Percentiles rank a stretch among this genome's conserved stretches.
phyloP scores from a whole-genome alignment of 1,140 invertebrate genomes.

The Lasioglossum albipes region DNA sequence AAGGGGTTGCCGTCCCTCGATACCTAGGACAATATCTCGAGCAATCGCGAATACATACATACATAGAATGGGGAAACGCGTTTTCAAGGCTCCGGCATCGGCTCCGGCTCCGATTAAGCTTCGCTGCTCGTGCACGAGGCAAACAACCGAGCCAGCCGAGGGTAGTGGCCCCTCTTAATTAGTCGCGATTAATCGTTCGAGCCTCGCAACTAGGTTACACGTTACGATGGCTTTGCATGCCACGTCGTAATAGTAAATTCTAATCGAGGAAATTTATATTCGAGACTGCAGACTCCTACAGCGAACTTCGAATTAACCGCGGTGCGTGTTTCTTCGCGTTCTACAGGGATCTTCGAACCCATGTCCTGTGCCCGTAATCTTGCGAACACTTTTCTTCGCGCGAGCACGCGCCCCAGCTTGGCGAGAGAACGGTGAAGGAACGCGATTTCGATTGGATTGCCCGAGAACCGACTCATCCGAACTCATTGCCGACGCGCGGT shows the following conservation, averaged over 20 bases:
- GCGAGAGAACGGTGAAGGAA: no score
- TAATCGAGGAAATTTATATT: conserved; percentile 49
- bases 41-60: conserved; percentile 50
- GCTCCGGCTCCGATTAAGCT: conserved; percentile 48
- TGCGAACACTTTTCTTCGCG: no score
- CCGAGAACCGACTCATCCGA: no score
- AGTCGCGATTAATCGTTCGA: conserved; percentile 59
- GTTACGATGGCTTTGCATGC: conserved; percentile 54
- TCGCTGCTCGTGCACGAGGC: background rate
- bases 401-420: no score
- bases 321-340: background rate
- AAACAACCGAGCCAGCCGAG: background rate
- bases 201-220: conserved; percentile 55
- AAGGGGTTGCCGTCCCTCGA: background rate
- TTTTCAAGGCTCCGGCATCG: no score
- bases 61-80: background rate
- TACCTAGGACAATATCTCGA: conserved; percentile 26
- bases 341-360: background rate
- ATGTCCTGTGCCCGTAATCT: background rate
- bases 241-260: conserved; percentile 52
- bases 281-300: background rate
- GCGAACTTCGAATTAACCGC: background rate
- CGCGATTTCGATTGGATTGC: no score
- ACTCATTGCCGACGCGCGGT: no score
- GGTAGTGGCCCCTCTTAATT: conserved; percentile 55